Conservation (phyloP, 2,888 invertebrate species). For the Phrixothrix hirtus region DNA sequence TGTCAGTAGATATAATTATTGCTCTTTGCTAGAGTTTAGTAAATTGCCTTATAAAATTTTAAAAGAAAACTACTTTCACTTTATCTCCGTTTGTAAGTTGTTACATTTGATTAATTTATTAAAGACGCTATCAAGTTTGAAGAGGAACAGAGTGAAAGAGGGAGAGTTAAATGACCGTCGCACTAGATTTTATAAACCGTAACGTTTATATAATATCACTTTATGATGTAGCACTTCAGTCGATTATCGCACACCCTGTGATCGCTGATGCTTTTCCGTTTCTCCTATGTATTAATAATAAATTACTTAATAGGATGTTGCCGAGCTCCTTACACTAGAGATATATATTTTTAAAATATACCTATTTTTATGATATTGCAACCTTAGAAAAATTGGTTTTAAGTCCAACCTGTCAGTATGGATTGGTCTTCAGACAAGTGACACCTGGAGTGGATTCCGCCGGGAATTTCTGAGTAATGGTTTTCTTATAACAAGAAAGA, state of each 20-base stretch:
- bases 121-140: too few species aligned
- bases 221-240: too few species aligned
- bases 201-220: too few species aligned
- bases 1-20: conserved; percentile 35
- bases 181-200: too few species aligned
- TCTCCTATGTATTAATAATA: conserved; percentile 47
- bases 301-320: conserved; percentile 44
- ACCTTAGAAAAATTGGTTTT: conserved; percentile 49
- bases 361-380: conserved; percentile 43
- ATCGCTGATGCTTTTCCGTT: too few species aligned
- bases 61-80: too few species aligned
- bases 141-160: too few species aligned
- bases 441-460: conserved; percentile 50
- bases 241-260: too few species aligned
- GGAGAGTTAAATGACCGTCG: too few species aligned
- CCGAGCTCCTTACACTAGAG: conserved; percentile 39
- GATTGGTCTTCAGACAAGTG: conserved; percentile 55
- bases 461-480: conserved; percentile 55
- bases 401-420: conserved; percentile 53
- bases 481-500: conserved; percentile 45
- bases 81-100: too few species aligned
- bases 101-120: too few species aligned
- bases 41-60: conserved; percentile 36
- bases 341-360: too few species aligned
- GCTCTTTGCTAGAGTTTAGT: conserved; percentile 23